These are phyloP conservation scores for Campylomormyrus numenius DNA, from an alignment of 2,113 vertebrate genomes.

Conservation along the genomic window DNA sequence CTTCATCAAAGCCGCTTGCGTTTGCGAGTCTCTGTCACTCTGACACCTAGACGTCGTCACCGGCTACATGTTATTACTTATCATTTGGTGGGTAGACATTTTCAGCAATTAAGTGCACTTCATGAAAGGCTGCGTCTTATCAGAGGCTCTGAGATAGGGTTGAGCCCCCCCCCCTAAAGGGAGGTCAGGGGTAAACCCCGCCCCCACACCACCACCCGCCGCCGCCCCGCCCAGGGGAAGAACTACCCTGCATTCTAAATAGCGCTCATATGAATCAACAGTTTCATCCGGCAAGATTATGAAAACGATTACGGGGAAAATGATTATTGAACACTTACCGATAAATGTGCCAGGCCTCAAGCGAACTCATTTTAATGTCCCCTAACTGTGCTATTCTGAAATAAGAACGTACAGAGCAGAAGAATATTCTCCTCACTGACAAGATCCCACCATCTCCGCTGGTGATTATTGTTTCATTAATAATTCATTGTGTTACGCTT, in stretches of 20 bases:
- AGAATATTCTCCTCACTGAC: background rate
- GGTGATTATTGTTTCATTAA: slow-evolving; percentile 3
- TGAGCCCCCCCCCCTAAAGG: background rate
- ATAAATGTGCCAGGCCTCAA: background rate
- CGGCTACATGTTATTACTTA: background rate
- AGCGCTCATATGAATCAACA: background rate
- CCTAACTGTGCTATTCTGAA: background rate
- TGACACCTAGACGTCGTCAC: background rate
- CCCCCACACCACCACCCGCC: too few species aligned
- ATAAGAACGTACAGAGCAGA: background rate
- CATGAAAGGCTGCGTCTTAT: background rate
- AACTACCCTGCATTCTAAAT: background rate
- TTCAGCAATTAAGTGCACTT: background rate
- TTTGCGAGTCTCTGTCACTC: background rate
- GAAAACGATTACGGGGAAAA: background rate
- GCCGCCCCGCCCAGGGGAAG: too few species aligned
- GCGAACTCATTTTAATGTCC: background rate
- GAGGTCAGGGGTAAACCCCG: too few species aligned
- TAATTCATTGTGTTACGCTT: background rate
- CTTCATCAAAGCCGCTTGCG: background rate
- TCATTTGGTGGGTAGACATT: background rate
- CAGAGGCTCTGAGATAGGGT: background rate
- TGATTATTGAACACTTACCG: background rate
- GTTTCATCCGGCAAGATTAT: background rate
- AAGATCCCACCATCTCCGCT: background rate